Evolutionary conservation across 2,113 vertebrate genomes (phyloP), one percentile per base, ranked within the genome.

Genomic region (Istiophorus platypterus): DNA sequence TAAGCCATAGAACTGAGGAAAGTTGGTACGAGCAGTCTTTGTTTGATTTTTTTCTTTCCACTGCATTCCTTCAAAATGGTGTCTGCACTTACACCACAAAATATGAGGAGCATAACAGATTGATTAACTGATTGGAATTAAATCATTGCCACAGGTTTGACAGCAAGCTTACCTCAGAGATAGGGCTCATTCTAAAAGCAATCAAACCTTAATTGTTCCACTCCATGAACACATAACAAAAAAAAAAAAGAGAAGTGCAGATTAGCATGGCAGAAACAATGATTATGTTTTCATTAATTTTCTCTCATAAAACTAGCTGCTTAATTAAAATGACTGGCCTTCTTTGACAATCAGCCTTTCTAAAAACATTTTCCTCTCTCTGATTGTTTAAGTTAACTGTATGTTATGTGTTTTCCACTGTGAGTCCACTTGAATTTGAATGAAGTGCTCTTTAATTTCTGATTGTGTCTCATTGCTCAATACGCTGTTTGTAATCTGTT

Each of bases 131-230:
- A 76, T 72, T 90, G 89, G 88, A 94, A 94, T 93, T 86, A 93
- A 94, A 94, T 94, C 81, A 91, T 88, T 92, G 93, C 88, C 86
- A 94, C 82, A 84, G 92, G 91, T 91, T 92, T 91, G 90, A 92
- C 89, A 90, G 88, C 85, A 81, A 92, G 91, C 89, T 92, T 92
- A 90, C 89, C 88, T 93, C 89, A 87, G 92, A 93, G 92, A 94
- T 94, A 92, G 34, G 88, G 82, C 78, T 92, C 88, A 89, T 91
- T 93, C 78, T 93, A 86, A 94, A 95, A 94, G 91, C 92, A 95
- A 95, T 94, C 93, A 94, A 91, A 93, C 91, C 87, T 77, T 93
- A 95, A 94, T 94, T 94, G 93, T 94, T 95, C 91, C 93, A 94
- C 91, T 93, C 77, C 78, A 85, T 93, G 93, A 91, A 89, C 92